Evolutionary conservation across 2,113 vertebrate species (phyloP).

Genomic region (Hemichromis elongatus): DNA sequence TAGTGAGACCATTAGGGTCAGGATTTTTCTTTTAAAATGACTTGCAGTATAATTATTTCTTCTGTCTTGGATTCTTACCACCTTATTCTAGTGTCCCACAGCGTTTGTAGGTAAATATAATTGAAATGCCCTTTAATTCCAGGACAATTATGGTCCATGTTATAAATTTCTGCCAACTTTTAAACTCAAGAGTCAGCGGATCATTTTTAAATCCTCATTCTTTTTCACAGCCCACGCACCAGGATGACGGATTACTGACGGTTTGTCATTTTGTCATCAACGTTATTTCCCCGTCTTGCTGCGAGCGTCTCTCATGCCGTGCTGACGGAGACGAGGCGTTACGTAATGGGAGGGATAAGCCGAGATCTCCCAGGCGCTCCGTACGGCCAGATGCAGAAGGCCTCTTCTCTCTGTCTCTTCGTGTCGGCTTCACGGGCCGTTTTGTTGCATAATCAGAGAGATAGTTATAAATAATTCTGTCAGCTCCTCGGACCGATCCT

Average conservation of each 20-base stretch:
- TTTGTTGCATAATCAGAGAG: slow-evolving; percentile 44
- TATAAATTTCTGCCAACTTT: neutral
- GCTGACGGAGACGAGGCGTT: neutral
- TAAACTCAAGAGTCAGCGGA: neutral
- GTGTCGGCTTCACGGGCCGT: neutral
- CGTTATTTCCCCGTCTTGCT: neutral
- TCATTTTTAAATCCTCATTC: rapidly evolving
- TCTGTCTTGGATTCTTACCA: neutral
- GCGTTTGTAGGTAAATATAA: neutral
- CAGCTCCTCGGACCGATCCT: neutral
- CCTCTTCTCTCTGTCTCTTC: slow-evolving; percentile 31
- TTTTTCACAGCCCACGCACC: neutral
- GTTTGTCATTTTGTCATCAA: rapidly evolving
- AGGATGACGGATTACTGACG: neutral
- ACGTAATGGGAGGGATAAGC: slow-evolving; percentile 27
- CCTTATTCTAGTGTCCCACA: neutral
- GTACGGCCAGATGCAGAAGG: slow-evolving; percentile 17
- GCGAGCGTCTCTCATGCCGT: neutral
- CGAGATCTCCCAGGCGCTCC: slow-evolving; percentile 5
- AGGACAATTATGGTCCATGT: no score
- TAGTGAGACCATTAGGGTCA: no score
- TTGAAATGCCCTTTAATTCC: neutral
- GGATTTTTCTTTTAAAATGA: no score
- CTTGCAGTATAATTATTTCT: neutral
- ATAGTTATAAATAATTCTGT: slow-evolving; percentile 44